These are phyloP conservation scores for Pangasianodon gigas DNA, from an alignment of 2,113 vertebrate species.

Conservation along the genomic window DNA sequence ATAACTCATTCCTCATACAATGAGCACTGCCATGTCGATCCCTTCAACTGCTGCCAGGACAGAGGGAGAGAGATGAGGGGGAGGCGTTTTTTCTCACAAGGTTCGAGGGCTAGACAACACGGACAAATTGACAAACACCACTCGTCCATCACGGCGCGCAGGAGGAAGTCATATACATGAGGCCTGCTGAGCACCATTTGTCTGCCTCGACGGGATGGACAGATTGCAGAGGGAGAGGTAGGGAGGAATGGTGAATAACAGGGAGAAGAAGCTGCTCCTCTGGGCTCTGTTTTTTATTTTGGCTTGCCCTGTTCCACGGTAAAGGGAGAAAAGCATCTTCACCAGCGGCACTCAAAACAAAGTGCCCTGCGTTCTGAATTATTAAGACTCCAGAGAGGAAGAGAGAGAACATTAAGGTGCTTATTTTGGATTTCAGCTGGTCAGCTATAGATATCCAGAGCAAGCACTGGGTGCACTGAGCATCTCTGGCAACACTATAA, in stretches of 20 bases:
- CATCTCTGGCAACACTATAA: not conserved
- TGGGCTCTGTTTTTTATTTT: not conserved
- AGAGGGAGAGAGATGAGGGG: not conserved
- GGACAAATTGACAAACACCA: conserved; percentile 56
- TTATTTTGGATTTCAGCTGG: conserved; percentile 38
- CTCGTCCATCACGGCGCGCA: conserved; percentile 41
- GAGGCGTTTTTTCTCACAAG: conserved; percentile 10
- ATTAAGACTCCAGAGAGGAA: conserved; percentile 36
- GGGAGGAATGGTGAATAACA: conserved; percentile 1
- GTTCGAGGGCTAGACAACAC: conserved; percentile 42
- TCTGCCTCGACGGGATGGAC: conserved; percentile 1
- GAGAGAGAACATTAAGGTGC: conserved; percentile 26
- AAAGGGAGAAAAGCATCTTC: not conserved
- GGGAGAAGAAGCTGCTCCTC: not conserved
- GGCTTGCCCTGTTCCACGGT: not conserved
- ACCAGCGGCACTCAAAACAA: conserved; percentile 40
- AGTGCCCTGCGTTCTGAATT: conserved; percentile 32
- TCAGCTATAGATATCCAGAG: conserved; percentile 36
- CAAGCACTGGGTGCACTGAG: not conserved
- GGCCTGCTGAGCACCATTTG: conserved; percentile 28
- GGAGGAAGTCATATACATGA: conserved; percentile 45
- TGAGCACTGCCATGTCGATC: conserved; percentile 66
- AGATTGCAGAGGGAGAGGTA: conserved; percentile 1
- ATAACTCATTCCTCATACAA: conserved; percentile 79
- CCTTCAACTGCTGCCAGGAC: conserved; percentile 33